Base-by-base conservation (phyloP, 1,140 invertebrate species). In the Acromyrmex echinatior region DNA sequence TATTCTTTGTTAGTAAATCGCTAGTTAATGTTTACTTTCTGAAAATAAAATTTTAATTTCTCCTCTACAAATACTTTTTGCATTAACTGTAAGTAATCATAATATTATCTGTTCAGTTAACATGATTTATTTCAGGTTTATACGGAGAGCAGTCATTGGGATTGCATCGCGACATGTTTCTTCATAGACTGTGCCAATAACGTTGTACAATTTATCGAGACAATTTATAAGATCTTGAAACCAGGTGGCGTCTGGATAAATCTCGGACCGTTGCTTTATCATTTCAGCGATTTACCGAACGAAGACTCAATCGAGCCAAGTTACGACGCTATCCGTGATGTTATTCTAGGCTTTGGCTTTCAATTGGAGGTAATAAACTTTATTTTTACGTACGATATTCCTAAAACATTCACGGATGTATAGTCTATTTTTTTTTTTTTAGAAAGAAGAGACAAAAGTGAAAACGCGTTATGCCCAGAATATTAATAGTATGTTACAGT, bases 131-230 rank as follows among this genome's bases (percentile, higher is more conserved):
- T 90, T 70, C 73, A 98, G 97, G 97, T 98, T 25, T 98, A 98
- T 93, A 97, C 96, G 68, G 96, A 97, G 51, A 94, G 96, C 1
- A 96, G 98, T 88, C 96, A 97, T 53, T 99, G 98, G 98, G 97
- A 99, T 93, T 99, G 98, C 93, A 97, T 99, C 2, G 98, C 98
- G 0, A 99, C 99, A 0, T 99, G 99, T 91, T 99, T 99, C 95
- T 99, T 99, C 94, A 98, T 99, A 82, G 99, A 99, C 94, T 99
- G 99, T 93, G 99, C 99, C 18, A 98, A 98, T 77, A 99, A 99
- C 95, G 97, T 99, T 6, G 97, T 99, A 39, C 97, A 98, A 87
- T 99, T 99, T 92, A 97, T 99, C 68, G 98, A 99, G 96, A 98
- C 97, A 28, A 99, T 99, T 93, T 98, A 97, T 94, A 97, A 97